These are phyloP conservation scores for Ophioderma brevispina DNA, from an alignment of 35 echinoderm and acorn worm species.

Conservation along the genomic window DNA sequence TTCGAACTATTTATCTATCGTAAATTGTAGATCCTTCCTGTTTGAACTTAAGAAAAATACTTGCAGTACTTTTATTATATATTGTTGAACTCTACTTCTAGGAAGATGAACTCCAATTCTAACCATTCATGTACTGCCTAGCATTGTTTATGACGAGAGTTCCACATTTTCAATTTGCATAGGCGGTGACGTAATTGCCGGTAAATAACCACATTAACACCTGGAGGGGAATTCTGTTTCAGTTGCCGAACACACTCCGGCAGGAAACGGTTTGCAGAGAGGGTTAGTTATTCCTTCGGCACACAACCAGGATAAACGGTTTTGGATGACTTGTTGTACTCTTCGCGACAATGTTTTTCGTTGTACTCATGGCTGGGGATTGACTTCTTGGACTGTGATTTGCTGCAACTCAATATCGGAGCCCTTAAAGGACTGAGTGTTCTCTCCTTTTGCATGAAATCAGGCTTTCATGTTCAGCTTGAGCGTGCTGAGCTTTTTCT, in stretches of 20 bases:
- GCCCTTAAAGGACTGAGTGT: not conserved
- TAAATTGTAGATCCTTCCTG: not conserved
- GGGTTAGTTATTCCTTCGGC: not conserved
- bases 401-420: not conserved
- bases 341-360: not conserved
- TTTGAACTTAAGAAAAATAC: slow-evolving; percentile 12
- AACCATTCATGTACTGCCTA: not conserved
- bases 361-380: not conserved
- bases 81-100: not conserved
- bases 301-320: not conserved
- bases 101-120: not conserved
- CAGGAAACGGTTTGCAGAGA: not conserved
- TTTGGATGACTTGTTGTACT: not conserved
- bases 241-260: not conserved
- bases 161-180: not conserved
- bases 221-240: not conserved
- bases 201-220: slow-evolving; percentile 10
- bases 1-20: not conserved
- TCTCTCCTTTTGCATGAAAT: not conserved
- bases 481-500: not conserved
- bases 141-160: not conserved
- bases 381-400: not conserved
- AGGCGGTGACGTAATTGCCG: not conserved
- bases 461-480: not conserved
- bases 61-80: slow-evolving; percentile 9